These are phyloP conservation scores for Myrmecophaga tridactyla DNA, from an alignment of 2,113 vertebrate genomes.

Conservation along the genomic window DNA sequence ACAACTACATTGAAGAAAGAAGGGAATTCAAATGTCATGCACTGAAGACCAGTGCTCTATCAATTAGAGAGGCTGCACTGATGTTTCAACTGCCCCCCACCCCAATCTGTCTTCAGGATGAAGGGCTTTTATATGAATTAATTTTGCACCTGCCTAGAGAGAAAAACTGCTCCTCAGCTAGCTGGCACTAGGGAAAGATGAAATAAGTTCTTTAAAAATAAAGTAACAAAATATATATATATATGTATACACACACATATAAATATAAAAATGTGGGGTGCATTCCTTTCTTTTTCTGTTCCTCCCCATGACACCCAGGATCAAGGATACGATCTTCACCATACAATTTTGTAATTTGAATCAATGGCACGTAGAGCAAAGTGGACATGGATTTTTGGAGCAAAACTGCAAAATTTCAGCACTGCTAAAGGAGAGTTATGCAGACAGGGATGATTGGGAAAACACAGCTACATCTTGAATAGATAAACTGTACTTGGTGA, in stretches of 20 bases:
- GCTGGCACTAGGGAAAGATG: not conserved
- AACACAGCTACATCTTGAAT: not conserved
- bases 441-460: not conserved
- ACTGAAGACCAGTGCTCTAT: not conserved
- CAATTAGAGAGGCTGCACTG: not conserved
- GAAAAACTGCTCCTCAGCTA: not conserved
- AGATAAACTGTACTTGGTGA: not conserved
- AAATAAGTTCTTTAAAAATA: not conserved
- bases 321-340: not conserved
- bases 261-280: too few species aligned
- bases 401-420: not conserved
- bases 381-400: not conserved
- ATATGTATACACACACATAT: not conserved
- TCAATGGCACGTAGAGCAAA: not conserved
- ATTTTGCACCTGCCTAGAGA: rapidly evolving
- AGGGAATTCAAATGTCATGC: too few species aligned
- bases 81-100: not conserved
- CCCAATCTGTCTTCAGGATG: not conserved
- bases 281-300: not conserved
- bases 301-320: not conserved
- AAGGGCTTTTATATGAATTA: not conserved
- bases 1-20: too few species aligned
- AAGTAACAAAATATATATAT: not conserved
- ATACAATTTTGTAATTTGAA: not conserved
- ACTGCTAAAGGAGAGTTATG: not conserved